Base-by-base conservation (phyloP, 2,888 invertebrate genomes). In the Drosophila antonietae region DNA sequence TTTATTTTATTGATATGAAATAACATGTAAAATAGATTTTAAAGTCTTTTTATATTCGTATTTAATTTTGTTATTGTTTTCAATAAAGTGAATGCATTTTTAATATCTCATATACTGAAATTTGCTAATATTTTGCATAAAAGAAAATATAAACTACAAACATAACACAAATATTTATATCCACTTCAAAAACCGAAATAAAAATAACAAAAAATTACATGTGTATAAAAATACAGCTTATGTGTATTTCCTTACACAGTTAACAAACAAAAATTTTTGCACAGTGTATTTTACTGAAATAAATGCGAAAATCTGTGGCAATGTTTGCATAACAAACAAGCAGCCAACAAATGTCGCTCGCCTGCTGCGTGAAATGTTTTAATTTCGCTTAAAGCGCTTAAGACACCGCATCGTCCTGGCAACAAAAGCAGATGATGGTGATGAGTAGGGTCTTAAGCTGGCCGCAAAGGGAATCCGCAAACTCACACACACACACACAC, bases 381-480 rank as follows among this genome's bases (percentile, higher is more conserved):
- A 81, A 89, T 86, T 88, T 85, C 66, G 75, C 75, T 90, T 83
- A 83, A 90, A 83, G 89, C 74, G 90, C 81, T 88, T 90, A 79
- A 86, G 73, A 81, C 79, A 79, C 83, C 89, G 67, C 73, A 70
- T 73, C 58, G 74, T 39, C 72, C 49, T 56, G 68, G 69, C 78
- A 86, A 84, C 80, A 72, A 71, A 83, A 49, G 68, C 78, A 56
- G 59, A 80, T 65, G 66, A 71, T 65, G 73, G 52, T 52, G 68
- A 78, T 69, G 78, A 65, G 47, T 63, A 58, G 56, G 70, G 62
- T 61, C 75, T 79, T 85, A 82, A 89, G 90, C 90, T 78, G 68
- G 62, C 83, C 80, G 70, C 83, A 79, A 73, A 70, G 49, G 41
- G 57, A 81, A 67, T 81, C 73, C 73, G 73, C 69, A 73, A 81